Evolutionary conservation across 2,113 vertebrate species (phyloP), one percentile per base, ranked within the genome.

Genomic region (Cynoglossus semilaevis): DNA sequence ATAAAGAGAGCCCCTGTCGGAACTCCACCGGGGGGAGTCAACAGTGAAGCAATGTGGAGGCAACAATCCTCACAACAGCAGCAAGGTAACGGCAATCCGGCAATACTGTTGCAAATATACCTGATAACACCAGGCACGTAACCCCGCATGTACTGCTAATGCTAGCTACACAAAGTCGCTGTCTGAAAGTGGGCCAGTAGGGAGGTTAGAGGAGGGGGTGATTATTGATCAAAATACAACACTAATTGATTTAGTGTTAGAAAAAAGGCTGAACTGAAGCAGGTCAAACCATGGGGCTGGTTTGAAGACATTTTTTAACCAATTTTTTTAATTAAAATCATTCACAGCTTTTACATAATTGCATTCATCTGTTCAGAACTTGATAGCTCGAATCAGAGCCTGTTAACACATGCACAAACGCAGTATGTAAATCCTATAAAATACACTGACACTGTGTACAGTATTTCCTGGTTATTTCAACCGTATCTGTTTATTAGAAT

Each of bases 1-100:
- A 69, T 68, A 79, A 81, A 55, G 74, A 59, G 63, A 29, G 22
- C 22, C 22, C 22, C 22, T 66, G 60, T 76, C 66, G 62, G 47
- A 38, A 47, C 56, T 77, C 73, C 35, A 55, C 62, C n/a, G n/a
- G 36, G 61, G 51, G 68, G 50, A 19, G 22, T 29, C 22, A 29
- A 29, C 45, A 22, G 66, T 60, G 67, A 55, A 70, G 55, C 48
- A 52, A 67, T 46, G 61, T 40, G 36, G 41, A 47, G n/a, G 67
- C 54, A 50, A 42, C 58, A 53, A 15, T 37, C 22, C 46, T 42
- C 1, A 1, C 50, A 9, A 36, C 17, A 34, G 22, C 41, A 11
- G 19, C 47, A 59, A 19, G 22, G 59, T 15, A 45, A 57, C 12
- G 3, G 5, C 44, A 55, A 34, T 55, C 7, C 53, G 36, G 48